phyloP scores from a whole-genome alignment of 1,140 invertebrate species.

The Drosophila micromelanica region DNA sequence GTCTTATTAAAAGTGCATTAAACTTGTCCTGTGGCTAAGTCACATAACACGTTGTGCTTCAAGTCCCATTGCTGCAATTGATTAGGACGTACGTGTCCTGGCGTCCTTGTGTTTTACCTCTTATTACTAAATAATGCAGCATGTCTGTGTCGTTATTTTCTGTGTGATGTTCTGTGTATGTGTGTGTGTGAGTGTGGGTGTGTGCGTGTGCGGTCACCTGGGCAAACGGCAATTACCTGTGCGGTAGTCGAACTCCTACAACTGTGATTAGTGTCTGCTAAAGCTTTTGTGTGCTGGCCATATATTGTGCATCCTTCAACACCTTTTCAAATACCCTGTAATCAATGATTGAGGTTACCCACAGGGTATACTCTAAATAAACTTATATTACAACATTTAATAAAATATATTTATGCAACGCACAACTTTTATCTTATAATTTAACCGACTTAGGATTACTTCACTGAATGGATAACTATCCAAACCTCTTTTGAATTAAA shows the following conservation, averaged over 20 bases:
- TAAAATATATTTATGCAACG: too few relatives aligned
- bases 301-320: slow-evolving; percentile 73
- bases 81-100: slow-evolving; percentile 70
- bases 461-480: too few relatives aligned
- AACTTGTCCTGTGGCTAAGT: slow-evolving; percentile 44
- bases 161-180: background rate
- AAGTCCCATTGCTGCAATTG: slow-evolving; percentile 65
- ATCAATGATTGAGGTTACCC: background rate
- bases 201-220: slow-evolving; percentile 33
- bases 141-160: slow-evolving; percentile 37
- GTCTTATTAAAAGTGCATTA: slow-evolving; percentile 79
- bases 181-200: slow-evolving; percentile 1
- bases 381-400: too few relatives aligned
- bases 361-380: too few relatives aligned
- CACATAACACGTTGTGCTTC: slow-evolving; percentile 26
- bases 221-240: slow-evolving; percentile 49
- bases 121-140: slow-evolving; percentile 73
- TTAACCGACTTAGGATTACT: too few relatives aligned
- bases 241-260: slow-evolving; percentile 12
- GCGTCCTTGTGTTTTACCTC: slow-evolving; percentile 32
- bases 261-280: slow-evolving; percentile 58
- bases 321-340: slow-evolving; percentile 50
- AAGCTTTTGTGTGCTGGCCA: slow-evolving; percentile 32
- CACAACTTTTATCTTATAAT: too few relatives aligned
- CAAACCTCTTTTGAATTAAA: too few relatives aligned